phyloP scores from a whole-genome alignment of 2,113 vertebrate species.

The Lepus americanus region DNA sequence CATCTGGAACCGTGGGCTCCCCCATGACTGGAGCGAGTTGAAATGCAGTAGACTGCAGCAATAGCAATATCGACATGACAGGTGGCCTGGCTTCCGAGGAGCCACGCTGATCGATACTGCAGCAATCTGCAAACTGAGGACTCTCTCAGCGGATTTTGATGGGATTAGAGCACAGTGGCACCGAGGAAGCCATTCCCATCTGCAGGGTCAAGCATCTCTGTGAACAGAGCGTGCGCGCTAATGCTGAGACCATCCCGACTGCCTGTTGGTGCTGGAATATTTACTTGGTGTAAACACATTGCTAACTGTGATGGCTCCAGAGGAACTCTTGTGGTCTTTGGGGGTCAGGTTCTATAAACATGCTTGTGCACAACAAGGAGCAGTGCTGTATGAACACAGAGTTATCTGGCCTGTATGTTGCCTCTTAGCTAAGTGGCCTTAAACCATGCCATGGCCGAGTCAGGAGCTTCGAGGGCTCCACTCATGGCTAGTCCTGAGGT shows the following conservation, averaged over 20 bases:
- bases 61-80: constrained; percentile 41
- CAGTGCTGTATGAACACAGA: constrained; percentile 44
- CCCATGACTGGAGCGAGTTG: constrained; percentile 10
- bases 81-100: constrained; percentile 80
- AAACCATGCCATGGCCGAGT: not conserved
- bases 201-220: constrained; percentile 16
- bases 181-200: not conserved
- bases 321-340: constrained; percentile 69
- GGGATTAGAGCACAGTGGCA: constrained; percentile 49
- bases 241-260: not conserved
- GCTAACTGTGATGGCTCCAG: constrained; percentile 47
- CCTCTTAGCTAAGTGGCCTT: constrained; percentile 42
- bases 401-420: constrained; percentile 22
- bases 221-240: not conserved
- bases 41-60: constrained; percentile 59
- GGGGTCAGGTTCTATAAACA: constrained; percentile 71
- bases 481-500: not conserved
- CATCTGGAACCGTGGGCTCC: not conserved
- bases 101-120: constrained; percentile 79
- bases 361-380: not conserved
- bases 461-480: constrained; percentile 44
- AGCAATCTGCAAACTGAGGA: constrained; percentile 78
- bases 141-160: constrained; percentile 74
- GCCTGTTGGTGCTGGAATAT: not conserved
- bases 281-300: constrained; percentile 64